Conservation (phyloP, 2,888 invertebrate genomes). For the Ganaspis brasiliensis region DNA sequence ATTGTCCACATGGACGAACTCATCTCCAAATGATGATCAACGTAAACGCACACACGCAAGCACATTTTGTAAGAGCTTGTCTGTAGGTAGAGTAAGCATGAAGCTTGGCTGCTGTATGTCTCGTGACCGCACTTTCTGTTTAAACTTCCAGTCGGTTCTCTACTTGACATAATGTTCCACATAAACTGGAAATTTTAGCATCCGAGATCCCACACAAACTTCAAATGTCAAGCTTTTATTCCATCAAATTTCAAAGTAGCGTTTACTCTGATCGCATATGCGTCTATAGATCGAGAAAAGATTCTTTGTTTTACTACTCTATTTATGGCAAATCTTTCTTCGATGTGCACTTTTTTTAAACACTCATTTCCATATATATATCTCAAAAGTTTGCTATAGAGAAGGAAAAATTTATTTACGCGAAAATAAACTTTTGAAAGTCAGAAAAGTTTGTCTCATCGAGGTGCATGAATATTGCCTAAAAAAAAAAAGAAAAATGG, state of each 20-base stretch:
- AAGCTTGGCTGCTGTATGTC: slow-evolving; percentile 40
- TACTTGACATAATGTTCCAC: neutral
- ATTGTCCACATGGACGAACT: slow-evolving; percentile 21
- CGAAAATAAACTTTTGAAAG: too few relatives aligned
- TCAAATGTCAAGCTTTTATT: slow-evolving; percentile 27
- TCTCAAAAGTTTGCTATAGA: too few relatives aligned
- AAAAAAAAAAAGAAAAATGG: too few relatives aligned
- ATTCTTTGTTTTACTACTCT: neutral
- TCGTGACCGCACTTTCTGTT: slow-evolving; percentile 55
- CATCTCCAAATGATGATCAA: slow-evolving; percentile 34
- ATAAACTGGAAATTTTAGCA: slow-evolving; percentile 31
- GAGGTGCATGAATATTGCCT: too few relatives aligned
- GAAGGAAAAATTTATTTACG: too few relatives aligned
- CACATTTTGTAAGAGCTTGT: slow-evolving; percentile 20
- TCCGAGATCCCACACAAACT: neutral
- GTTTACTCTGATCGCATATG: slow-evolving; percentile 18
- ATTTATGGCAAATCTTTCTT: slow-evolving; percentile 17
- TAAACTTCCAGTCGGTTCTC: slow-evolving; percentile 38
- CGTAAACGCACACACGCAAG: slow-evolving; percentile 14
- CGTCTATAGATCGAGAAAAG: slow-evolving; percentile 32
- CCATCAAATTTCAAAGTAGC: slow-evolving; percentile 32
- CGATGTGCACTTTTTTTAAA: neutral
- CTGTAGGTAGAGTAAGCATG: slow-evolving; percentile 15
- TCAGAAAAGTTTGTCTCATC: too few relatives aligned
- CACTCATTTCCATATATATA: too few relatives aligned